Evolutionary conservation across 1,140 invertebrate species (phyloP).

Genomic region (Mylabris phalerata): DNA sequence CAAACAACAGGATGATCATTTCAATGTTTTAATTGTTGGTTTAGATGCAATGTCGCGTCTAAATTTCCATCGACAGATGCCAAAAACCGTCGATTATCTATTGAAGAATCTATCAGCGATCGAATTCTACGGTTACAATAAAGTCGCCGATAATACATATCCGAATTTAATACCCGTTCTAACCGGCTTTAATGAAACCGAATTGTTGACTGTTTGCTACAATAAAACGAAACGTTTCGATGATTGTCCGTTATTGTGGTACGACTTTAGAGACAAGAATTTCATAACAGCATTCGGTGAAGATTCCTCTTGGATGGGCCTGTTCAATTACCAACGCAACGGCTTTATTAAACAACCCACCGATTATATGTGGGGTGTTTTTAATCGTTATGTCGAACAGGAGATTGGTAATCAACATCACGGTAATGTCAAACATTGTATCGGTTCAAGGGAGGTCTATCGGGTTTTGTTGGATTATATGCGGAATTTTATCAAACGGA

Average conservation of each 20-base stretch:
- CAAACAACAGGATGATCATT: not conserved
- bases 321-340: constrained; percentile 73
- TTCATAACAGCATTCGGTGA: constrained; percentile 76
- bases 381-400: constrained; percentile 57
- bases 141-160: constrained; percentile 78
- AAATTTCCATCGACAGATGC: constrained; percentile 78
- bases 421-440: constrained; percentile 55
- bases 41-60: constrained; percentile 79
- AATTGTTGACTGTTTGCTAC: constrained; percentile 56
- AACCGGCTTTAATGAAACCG: constrained; percentile 55
- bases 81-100: constrained; percentile 57
- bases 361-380: constrained; percentile 75
- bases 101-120: constrained; percentile 51
- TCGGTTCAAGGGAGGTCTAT: constrained; percentile 52
- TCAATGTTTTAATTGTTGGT: constrained; percentile 73
- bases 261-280: constrained; percentile 59
- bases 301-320: constrained; percentile 65
- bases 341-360: constrained; percentile 74
- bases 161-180: constrained; percentile 71
- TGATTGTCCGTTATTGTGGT: constrained; percentile 73
- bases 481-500: constrained; percentile 40
- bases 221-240: constrained; percentile 50
- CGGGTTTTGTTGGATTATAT: constrained; percentile 52
- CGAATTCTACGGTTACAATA: constrained; percentile 72
- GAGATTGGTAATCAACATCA: constrained; percentile 51